phyloP scores from a whole-genome alignment of 2,888 invertebrate genomes.

The Phragmatobia fuliginosa region DNA sequence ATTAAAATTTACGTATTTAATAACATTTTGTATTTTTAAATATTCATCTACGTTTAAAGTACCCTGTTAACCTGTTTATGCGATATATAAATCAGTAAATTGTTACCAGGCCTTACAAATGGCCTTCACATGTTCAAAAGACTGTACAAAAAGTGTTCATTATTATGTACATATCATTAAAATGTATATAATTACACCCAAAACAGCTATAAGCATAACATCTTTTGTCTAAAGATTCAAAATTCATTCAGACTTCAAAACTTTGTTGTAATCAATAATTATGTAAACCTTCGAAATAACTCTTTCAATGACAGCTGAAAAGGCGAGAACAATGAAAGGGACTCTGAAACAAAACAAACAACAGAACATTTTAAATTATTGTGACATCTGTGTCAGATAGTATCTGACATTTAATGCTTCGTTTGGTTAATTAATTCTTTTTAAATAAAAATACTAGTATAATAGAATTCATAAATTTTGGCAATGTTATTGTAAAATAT shows the following conservation, averaged over 20 bases:
- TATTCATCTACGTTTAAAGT: neutral
- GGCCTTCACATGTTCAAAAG: neutral
- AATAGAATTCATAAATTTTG: neutral
- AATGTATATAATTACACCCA: too few relatives aligned
- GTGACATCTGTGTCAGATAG: neutral
- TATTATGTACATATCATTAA: neutral
- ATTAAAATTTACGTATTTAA: neutral
- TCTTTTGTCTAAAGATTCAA: neutral
- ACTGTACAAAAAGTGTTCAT: neutral
- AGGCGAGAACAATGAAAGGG: neutral
- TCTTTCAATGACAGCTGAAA: neutral
- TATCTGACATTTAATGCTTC: neutral
- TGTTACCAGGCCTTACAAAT: neutral
- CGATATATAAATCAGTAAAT: too few relatives aligned
- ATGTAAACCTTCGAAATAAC: neutral
- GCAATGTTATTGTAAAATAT: neutral
- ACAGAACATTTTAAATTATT: neutral
- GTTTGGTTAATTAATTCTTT: neutral
- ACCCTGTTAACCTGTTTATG: too few relatives aligned
- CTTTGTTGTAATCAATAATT: neutral
- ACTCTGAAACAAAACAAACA: neutral
- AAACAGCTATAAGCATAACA: neutral
- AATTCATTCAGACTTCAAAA: neutral
- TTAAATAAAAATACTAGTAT: neutral
- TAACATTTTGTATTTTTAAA: neutral